A percentile compares a stretch with the other conserved stretches of the same genome.
Conservation (phyloP, 2,113 vertebrate genomes). For the Otolemur garnettii region DNA sequence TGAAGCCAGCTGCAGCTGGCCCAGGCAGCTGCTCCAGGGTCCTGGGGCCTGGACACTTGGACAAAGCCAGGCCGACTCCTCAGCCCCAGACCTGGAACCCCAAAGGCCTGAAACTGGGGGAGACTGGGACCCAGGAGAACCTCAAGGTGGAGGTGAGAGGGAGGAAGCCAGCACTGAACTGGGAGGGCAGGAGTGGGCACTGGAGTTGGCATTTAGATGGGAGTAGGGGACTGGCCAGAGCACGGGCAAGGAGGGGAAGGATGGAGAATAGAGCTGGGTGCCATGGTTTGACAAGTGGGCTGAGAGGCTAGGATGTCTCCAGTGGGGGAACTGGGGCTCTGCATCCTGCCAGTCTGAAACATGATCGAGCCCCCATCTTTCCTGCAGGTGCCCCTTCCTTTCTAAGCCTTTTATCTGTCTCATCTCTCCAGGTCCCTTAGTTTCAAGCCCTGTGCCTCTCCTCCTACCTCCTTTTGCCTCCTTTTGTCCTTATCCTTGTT, state of each 20-base stretch:
- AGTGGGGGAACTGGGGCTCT: neutral
- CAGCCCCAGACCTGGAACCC: conserved; percentile 63
- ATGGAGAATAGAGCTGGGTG: neutral
- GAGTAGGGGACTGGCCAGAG: too few relatives aligned
- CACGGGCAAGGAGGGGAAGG: neutral
- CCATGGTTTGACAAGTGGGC: neutral
- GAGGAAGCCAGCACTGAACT: neutral
- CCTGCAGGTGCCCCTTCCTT: neutral
- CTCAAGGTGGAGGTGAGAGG: conserved; percentile 68
- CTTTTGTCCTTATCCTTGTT: neutral
- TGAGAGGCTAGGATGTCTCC: neutral
- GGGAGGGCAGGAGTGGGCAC: neutral
- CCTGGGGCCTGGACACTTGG: conserved; percentile 10
- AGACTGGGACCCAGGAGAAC: conserved; percentile 13
- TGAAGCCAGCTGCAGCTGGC: conserved; percentile 82
- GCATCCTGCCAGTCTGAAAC: neutral
- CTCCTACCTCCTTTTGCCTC: neutral
- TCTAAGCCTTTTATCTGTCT: neutral
- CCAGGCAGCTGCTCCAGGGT: conserved; percentile 81
- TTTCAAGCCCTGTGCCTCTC: neutral
- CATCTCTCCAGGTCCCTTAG: neutral
- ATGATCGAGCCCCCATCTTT: neutral
- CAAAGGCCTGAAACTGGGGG: conserved; percentile 34
- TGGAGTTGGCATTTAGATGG: neutral
- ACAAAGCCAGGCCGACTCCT: conserved; percentile 78